A percentile compares a stretch with the other conserved stretches of the same genome.
Conservation (phyloP, 1,140 invertebrate species). For the Zaprionus gabonicus region DNA sequence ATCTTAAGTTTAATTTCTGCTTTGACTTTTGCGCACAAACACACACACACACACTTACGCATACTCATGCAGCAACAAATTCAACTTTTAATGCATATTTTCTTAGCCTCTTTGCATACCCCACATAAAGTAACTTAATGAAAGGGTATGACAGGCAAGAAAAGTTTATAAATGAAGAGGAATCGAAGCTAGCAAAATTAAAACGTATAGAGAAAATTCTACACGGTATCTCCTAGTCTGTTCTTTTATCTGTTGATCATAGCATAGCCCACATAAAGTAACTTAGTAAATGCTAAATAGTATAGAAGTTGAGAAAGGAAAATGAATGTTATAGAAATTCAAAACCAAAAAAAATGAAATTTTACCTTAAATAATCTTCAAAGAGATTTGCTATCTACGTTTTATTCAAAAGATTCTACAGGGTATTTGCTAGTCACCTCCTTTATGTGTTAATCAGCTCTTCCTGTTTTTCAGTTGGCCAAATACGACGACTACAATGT, state of each 20-base stretch:
- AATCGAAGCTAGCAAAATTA: no score
- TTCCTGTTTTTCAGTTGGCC: slow-evolving; percentile 53
- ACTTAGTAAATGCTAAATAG: background rate
- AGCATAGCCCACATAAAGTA: background rate
- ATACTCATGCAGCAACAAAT: slow-evolving; percentile 6
- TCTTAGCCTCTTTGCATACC: slow-evolving; percentile 26
- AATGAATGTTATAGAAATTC: no score
- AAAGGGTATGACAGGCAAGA: background rate
- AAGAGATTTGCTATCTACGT: no score
- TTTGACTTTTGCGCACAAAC: slow-evolving; percentile 65
- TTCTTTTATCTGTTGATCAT: background rate
- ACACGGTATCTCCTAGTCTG: slow-evolving; percentile 26
- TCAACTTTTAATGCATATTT: slow-evolving; percentile 56
- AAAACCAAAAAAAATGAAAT: no score
- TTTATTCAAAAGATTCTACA: background rate
- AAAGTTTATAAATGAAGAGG: background rate
- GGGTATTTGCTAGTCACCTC: slow-evolving; percentile 20
- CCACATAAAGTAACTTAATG: background rate
- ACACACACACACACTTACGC: slow-evolving; percentile 4
- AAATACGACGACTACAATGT: slow-evolving; percentile 69
- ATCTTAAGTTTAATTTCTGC: slow-evolving; percentile 76
- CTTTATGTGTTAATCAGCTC: background rate
- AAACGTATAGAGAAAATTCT: background rate
- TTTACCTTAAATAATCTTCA: no score
- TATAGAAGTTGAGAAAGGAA: background rate